These are phyloP conservation scores for Henicopernis longicauda DNA, from an alignment of 2,113 vertebrate genomes.

Conservation along the genomic window DNA sequence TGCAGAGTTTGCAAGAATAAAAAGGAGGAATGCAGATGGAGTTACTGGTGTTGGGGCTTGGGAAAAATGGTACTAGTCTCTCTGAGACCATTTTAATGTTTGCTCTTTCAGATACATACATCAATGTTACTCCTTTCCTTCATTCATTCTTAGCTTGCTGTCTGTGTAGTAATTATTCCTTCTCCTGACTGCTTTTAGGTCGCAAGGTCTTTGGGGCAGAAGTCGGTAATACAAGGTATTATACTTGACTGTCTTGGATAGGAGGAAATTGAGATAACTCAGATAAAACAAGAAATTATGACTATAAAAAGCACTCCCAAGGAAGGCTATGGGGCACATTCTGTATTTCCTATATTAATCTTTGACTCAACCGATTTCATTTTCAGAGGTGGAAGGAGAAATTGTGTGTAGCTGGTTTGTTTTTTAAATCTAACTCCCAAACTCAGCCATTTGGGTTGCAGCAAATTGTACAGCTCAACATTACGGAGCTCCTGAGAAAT, in stretches of 20 bases:
- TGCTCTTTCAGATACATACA: not conserved
- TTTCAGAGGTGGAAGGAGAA: not conserved
- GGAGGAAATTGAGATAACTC: not conserved
- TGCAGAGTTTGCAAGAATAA: not conserved
- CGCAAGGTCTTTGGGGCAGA: not conserved
- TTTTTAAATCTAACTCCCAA: not conserved
- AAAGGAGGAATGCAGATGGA: not conserved
- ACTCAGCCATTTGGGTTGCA: not conserved
- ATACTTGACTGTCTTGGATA: not conserved
- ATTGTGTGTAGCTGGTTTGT: not conserved
- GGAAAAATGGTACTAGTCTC: not conserved
- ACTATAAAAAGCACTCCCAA: not conserved
- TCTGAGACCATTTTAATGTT: not conserved
- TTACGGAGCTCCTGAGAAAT: not conserved
- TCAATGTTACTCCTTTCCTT: not conserved
- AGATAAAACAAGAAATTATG: not conserved
- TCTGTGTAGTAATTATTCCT: not conserved
- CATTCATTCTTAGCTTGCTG: not conserved
- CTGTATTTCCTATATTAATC: not conserved
- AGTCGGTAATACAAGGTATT: not conserved
- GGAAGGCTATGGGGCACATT: fast-evolving
- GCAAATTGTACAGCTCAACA: fast-evolving
- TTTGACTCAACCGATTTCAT: not conserved
- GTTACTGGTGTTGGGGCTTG: not conserved
- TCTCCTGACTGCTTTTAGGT: not conserved